Conservation (phyloP, 2,888 invertebrate species). For the Aspidiotus destructor region DNA sequence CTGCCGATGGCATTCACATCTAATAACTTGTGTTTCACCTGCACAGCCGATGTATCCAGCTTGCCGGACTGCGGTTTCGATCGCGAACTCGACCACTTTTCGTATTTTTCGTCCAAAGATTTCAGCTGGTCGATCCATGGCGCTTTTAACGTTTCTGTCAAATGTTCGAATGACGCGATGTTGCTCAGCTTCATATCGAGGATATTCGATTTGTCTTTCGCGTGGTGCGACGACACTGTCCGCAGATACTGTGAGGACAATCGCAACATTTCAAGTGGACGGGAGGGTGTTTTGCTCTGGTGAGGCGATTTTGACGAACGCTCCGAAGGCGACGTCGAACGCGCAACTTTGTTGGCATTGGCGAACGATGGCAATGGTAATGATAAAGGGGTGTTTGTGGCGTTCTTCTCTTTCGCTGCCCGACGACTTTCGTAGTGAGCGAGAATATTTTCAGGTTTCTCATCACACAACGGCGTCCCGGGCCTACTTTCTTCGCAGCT, state of each 20-base stretch:
- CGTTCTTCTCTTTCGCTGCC: slow-evolving; percentile 52
- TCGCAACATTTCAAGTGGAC: slow-evolving; percentile 74
- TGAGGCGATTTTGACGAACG: slow-evolving; percentile 28
- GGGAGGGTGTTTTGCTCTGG: slow-evolving; percentile 54
- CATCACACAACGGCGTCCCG: slow-evolving; percentile 76
- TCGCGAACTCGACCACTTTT: slow-evolving; percentile 65
- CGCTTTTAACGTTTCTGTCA: slow-evolving; percentile 29
- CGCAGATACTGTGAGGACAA: slow-evolving; percentile 42
- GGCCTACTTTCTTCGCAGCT: slow-evolving; percentile 56
- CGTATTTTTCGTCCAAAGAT: slow-evolving; percentile 85
- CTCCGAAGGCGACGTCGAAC: slow-evolving; percentile 39
- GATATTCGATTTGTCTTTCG: slow-evolving; percentile 25
- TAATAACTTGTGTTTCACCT: slow-evolving; percentile 61
- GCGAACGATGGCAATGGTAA: slow-evolving; percentile 84
- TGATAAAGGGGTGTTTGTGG: slow-evolving; percentile 55
- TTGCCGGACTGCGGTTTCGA: slow-evolving; percentile 37
- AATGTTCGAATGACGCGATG: slow-evolving; percentile 20
- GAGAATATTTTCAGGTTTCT: slow-evolving; percentile 60
- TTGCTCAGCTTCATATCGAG: slow-evolving; percentile 21
- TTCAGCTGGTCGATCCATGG: slow-evolving; percentile 49
- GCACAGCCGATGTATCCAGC: slow-evolving; percentile 43
- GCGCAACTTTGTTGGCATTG: slow-evolving; percentile 51
- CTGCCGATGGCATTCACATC: slow-evolving; percentile 55
- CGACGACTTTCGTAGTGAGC: slow-evolving; percentile 64
- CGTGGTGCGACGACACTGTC: slow-evolving; percentile 42